phyloP scores from a whole-genome alignment of 2,797 vertebrate genomes.

The Molothrus aeneus region DNA sequence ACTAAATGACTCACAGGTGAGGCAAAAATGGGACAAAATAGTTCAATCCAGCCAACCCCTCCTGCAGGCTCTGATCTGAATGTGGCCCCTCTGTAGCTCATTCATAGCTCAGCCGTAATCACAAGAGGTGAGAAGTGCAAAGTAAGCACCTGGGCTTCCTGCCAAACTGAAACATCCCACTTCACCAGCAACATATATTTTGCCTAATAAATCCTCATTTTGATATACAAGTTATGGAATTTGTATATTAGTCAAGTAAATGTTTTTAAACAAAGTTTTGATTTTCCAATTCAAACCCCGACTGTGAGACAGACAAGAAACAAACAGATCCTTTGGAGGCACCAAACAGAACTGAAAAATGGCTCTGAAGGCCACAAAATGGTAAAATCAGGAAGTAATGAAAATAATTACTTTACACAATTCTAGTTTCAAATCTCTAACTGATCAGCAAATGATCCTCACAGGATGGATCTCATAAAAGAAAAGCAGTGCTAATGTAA shows the following conservation, averaged over 20 bases:
- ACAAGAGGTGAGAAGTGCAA: neutral
- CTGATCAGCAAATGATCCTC: neutral
- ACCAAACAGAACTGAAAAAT: neutral
- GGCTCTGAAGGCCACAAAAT: neutral
- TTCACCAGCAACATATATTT: neutral
- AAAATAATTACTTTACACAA: neutral
- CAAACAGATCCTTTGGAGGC: neutral
- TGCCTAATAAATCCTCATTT: neutral
- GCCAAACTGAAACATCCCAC: neutral
- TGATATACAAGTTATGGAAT: neutral
- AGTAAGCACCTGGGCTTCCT: neutral
- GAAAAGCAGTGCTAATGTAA: neutral
- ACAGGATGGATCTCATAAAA: neutral
- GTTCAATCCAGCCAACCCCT: neutral
- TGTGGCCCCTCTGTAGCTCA: neutral
- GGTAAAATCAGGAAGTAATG: neutral
- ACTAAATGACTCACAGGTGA: neutral
- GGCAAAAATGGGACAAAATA: neutral
- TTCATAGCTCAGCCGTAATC: neutral
- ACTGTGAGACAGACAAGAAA: neutral
- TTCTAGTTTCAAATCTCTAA: neutral
- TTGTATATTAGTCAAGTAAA: neutral
- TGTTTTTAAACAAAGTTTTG: neutral
- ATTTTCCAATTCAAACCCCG: neutral
- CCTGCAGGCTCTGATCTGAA: neutral